Evolutionary conservation across 1,140 invertebrate genomes (phyloP).

Genomic region (Cotesia vestalis): DNA sequence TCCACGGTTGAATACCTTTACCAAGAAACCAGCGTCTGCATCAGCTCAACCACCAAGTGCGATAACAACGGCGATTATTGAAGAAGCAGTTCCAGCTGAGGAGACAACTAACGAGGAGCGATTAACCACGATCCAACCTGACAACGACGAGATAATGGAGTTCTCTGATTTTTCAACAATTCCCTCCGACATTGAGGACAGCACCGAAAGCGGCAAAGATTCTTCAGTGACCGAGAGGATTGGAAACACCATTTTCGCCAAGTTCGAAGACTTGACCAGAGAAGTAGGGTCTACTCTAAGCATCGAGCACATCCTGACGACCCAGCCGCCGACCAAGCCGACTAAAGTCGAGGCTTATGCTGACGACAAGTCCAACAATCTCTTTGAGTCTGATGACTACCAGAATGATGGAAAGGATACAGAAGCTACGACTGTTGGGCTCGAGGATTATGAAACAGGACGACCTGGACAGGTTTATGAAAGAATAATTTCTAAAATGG

Average conservation of each 20-base stretch:
- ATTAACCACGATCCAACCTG: slow-evolving; percentile 22
- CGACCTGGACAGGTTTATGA: slow-evolving; percentile 39
- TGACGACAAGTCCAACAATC: slow-evolving; percentile 1
- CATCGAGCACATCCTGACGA: slow-evolving; percentile 50
- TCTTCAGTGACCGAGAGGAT: background rate
- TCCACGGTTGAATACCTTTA: slow-evolving; percentile 23
- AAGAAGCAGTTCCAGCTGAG: background rate
- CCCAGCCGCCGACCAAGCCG: slow-evolving; percentile 36
- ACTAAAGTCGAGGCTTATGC: slow-evolving; percentile 17
- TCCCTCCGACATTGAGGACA: slow-evolving; percentile 19
- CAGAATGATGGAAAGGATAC: slow-evolving; percentile 23
- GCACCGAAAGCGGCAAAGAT: background rate
- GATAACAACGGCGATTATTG: background rate
- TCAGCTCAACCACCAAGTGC: background rate
- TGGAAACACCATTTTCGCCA: slow-evolving; percentile 3
- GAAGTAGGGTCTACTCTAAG: slow-evolving; percentile 49
- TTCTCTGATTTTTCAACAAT: slow-evolving; percentile 58
- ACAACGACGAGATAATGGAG: slow-evolving; percentile 63
- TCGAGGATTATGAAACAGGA: no score
- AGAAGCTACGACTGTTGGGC: no score
- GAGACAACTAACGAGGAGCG: slow-evolving; percentile 4
- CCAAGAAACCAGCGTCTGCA: background rate
- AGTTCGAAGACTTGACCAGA: slow-evolving; percentile 14
- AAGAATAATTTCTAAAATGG: slow-evolving; percentile 51
- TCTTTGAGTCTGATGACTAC: background rate